Percentiles rank a stretch among this genome's conserved stretches.
phyloP scores from a whole-genome alignment of 2,888 invertebrate species.

The Calameuta idolon region DNA sequence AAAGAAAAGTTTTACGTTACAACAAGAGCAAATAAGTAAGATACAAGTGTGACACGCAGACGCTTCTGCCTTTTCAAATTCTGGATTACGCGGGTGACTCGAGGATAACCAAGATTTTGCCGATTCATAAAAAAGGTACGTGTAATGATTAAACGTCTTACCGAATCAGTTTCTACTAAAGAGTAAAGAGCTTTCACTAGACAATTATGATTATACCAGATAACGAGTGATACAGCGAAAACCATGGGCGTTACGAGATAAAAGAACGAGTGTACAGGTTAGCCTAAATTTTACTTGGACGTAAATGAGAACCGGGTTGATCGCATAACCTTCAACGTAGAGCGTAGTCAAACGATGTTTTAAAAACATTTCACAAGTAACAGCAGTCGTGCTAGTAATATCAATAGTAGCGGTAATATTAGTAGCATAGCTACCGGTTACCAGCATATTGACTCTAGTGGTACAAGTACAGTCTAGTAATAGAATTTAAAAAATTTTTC shows the following conservation, averaged over 20 bases:
- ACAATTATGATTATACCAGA: constrained; percentile 25
- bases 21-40: not conserved
- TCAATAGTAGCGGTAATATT: not conserved
- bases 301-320: not conserved
- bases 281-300: not conserved
- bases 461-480: not conserved
- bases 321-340: not conserved
- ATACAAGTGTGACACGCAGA: not conserved
- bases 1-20: not conserved
- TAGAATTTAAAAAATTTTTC: not conserved
- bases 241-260: not conserved
- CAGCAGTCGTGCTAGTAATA: not conserved
- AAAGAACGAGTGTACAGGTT: not conserved
- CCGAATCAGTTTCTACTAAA: not conserved
- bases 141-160: not conserved
- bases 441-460: not conserved
- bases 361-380: not conserved
- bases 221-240: constrained; percentile 16
- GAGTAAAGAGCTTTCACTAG: constrained; percentile 10
- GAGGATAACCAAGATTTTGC: constrained; percentile 62
- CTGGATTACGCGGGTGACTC: constrained; percentile 64
- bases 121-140: constrained; percentile 63
- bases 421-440: too few relatives aligned
- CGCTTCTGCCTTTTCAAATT: constrained; percentile 42
- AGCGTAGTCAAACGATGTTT: not conserved